phyloP scores from a whole-genome alignment of 1,140 invertebrate species.

The Bombus sibiricus region DNA sequence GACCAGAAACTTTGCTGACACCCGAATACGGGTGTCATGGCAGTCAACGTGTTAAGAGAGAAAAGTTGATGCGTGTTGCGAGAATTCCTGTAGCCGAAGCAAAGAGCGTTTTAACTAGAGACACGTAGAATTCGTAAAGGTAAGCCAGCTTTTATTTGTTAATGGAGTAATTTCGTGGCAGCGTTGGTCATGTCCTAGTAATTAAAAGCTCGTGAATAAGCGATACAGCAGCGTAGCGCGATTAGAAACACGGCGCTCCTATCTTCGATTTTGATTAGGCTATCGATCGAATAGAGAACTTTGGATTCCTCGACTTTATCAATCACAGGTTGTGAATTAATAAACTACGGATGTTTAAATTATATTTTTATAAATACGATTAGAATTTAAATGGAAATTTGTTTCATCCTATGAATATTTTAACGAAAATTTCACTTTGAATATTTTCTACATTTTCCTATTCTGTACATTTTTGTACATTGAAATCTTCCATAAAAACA shows the following conservation, averaged over 20 bases:
- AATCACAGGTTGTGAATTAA: background rate
- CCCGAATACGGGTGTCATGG: no score
- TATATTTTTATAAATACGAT: background rate
- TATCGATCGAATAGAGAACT: background rate
- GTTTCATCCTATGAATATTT: background rate
- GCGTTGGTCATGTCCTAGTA: background rate
- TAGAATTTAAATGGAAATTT: background rate
- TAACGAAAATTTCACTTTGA: background rate
- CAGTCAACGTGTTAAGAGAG: no score
- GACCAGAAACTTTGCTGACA: no score
- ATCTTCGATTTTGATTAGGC: background rate
- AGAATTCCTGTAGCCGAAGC: background rate
- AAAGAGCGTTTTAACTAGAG: background rate
- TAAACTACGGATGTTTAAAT: background rate
- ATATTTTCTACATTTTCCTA: no score
- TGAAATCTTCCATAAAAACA: no score
- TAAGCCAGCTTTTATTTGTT: slow-evolving; percentile 30
- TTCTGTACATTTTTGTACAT: no score
- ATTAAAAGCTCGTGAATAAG: slow-evolving; percentile 33
- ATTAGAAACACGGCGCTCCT: no score
- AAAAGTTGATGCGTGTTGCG: background rate
- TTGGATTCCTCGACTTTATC: background rate
- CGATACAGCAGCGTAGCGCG: background rate
- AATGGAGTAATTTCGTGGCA: slow-evolving; percentile 40
- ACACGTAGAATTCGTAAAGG: slow-evolving; percentile 8